Conservation (phyloP, 2,797 vertebrate species). For the Threskiornis aethiopicus region DNA sequence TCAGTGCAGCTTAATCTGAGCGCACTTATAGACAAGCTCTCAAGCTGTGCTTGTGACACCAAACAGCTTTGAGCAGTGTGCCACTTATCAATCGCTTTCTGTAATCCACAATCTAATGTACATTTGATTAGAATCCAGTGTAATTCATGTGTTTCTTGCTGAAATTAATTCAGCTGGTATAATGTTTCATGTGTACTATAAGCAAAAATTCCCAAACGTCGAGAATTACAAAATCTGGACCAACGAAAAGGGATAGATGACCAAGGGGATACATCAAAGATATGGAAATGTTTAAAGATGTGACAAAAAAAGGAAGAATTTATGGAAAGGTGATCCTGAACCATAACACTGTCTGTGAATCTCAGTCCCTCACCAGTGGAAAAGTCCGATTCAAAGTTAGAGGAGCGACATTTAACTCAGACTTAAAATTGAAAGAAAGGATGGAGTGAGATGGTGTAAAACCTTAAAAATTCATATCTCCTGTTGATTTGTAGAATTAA, state of each 20-base stretch:
- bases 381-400: background rate
- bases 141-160: background rate
- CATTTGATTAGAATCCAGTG: background rate
- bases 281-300: background rate
- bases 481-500: background rate
- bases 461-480: background rate
- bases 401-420: background rate
- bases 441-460: background rate
- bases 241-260: background rate
- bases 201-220: background rate
- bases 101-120: background rate
- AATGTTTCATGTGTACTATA: fast-evolving
- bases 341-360: background rate
- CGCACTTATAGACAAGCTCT: background rate
- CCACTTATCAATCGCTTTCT: background rate
- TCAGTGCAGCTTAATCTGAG: background rate
- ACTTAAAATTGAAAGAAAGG: background rate
- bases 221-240: background rate
- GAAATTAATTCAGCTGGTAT: background rate
- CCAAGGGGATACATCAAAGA: background rate
- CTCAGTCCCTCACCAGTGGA: background rate
- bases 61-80: background rate
- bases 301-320: background rate
- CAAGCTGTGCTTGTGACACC: background rate
- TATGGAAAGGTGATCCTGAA: background rate